Evolutionary conservation across 1,140 invertebrate species (phyloP), one percentile per base, ranked within the genome.

Genomic region (Habropoda laboriosa): DNA sequence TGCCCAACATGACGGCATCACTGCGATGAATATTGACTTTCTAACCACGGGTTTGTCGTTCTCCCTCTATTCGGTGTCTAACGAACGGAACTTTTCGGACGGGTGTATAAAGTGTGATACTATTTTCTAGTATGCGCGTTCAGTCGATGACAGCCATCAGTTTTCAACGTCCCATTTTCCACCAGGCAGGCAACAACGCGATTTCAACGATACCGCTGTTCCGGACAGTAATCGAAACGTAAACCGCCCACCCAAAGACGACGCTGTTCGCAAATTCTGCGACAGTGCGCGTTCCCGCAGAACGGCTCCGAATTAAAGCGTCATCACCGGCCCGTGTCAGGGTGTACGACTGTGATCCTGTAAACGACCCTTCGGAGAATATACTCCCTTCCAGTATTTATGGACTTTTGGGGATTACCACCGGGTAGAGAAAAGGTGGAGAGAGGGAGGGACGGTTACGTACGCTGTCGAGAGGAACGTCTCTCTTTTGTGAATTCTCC

Each of bases 321-420:
- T 86, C 85, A 81, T 82, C 84, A 61, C 63, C 47, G 75, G 72
- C 30, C 61, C 83, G 76, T 85, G 85, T 86, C 85, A 82, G 61
- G 55, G 55, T n/a, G n/a, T 64, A 82, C 67, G 79, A 80, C 72
- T 79, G 85, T 71, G 75, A 85, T 86, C 75, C 80, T 73, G 83
- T 75, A 77, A 86, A 86, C 84, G 85, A 86, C 73, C 83, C 81
- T 83, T 75, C 40, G 71, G 78, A 87, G 85, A 87, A 83, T 76
- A 87, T 81, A 83, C 74, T 86, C 71, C 81, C 84, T 86, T 81
- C 51, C 55, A 77, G 66, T 86, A 87, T 87, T 86, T 83, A 87
- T 86, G 78, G 81, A 87, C 84, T 86, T 83, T 86, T 68, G 78
- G 85, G n/a, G 85, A 87, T 86, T 86, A 86, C 74, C 73, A n/a